Percentiles rank a stretch among this genome's conserved stretches.
Evolutionary conservation across 2,888 invertebrate species (phyloP).

Genomic region (Galerucella pusilla): DNA sequence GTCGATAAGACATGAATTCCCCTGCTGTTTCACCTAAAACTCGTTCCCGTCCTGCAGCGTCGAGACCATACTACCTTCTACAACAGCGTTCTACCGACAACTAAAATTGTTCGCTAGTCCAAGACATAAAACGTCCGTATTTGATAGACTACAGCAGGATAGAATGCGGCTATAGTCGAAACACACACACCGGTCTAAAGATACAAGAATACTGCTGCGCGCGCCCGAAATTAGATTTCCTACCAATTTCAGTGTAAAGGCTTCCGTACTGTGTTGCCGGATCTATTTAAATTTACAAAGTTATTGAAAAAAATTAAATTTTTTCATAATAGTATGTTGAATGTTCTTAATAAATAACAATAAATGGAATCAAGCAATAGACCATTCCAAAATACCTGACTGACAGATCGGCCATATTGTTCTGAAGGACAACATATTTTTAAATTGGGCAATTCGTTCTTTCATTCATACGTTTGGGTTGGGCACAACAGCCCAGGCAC

Average conservation of each 20-base stretch:
- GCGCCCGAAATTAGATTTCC: neutral
- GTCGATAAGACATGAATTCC: neutral
- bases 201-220: slow-evolving; percentile 15
- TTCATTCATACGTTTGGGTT: no score
- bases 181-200: neutral
- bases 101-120: neutral
- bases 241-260: neutral
- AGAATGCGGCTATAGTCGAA: neutral
- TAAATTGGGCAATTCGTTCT: no score
- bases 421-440: no score
- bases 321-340: no score
- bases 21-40: neutral
- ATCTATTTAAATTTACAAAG: neutral
- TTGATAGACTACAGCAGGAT: neutral
- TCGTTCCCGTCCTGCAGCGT: neutral
- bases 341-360: no score
- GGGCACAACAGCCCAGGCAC: no score
- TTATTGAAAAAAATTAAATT: no score
- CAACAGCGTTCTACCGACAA: neutral
- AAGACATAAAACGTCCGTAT: neutral
- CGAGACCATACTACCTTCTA: neutral
- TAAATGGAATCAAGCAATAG: no score
- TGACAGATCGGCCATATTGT: no score
- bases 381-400: no score
- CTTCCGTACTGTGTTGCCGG: neutral